Evolutionary conservation across 2,888 invertebrate genomes (phyloP), one percentile per base, ranked within the genome.

Genomic region (Cecidostiba fungosa): DNA sequence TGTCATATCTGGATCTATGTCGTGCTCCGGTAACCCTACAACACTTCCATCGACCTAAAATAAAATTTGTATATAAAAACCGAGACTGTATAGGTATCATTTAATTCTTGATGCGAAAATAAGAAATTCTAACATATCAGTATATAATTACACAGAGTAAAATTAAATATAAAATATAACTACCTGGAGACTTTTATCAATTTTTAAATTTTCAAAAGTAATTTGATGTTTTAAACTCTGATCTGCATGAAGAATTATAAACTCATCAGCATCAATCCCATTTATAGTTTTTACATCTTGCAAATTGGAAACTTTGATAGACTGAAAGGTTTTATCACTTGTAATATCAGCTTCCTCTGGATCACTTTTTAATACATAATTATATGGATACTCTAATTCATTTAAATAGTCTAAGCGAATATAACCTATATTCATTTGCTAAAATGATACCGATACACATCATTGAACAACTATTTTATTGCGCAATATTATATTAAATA

Each of bases 131-230:
- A n/a, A 16, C 19, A 54, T 54, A 54, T 1, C n/a, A 54, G 3
- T n/a, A 54, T 4, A n/a, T 10, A 54, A 54, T 14, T 50, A 16
- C 19, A 50, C 19, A 4, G 6, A 1, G 10, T 16, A 23, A 62
- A 62, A 26, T 19, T 2, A 59, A 36, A 36, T 69, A 59, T 70
- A 81, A 19, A 32, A 19, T 32, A 66, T 76, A 69, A 47, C 12
- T 90, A 95, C 95, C 90, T 94, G 91, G 5, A 95, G 90, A 73
- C 89, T 90, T 89, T 94, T 94, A 0, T 94, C 93, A 0, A 95
- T 92, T 89, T 94, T 94, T 69, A 95, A 91, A 88, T 95, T 92
- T 16, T 94, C 92, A 86, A 96, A 95, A 0, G 93, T 94, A 5
- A 94, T 94, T 86, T 91, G 91, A 1, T 94, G 93, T 0, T 92